Base-by-base conservation (phyloP, 2,113 vertebrate genomes). In the Hipposideros armiger region DNA sequence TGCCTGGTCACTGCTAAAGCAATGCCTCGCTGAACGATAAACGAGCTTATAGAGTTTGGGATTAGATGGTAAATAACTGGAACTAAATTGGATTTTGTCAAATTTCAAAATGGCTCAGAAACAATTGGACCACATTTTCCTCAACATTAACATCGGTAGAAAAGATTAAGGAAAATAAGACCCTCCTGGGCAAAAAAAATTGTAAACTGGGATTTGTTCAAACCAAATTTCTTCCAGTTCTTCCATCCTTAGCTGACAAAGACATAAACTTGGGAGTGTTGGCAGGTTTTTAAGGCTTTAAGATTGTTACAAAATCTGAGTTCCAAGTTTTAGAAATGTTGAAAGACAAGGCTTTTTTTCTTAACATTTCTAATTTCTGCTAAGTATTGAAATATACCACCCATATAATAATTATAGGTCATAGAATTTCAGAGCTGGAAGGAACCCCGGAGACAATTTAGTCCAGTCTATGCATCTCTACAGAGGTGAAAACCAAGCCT, bases 291-390 rank as follows among this genome's bases (percentile, higher is more conserved):
- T 83, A 92, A 95, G 56, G n/a, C 74, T 95, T 91, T 84, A 94
- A 93, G 80, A 58, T 93, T 70, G 84, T 96, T 95, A 62, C 11
- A 5, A 84, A 97, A 92, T 81, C 62, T 20, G n/a, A 94, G 60
- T 83, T 85, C 45, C 11, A 95, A 91, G 86, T 91, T 95, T 92
- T 69, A 72, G 74, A 90, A 94, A 92, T 96, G 66, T 95, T 94
- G 90, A 81, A 95, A 95, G 70, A 90, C 62, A 45, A 78, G 40
- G 32, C n/a, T 54, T 86, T 93, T 91, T 90, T 86, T 26, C 66
- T 92, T 97, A 92, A 96, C 83, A 90, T 91, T 95, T 96, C 73
- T 90, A 92, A 95, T 95, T 96, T 97, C 64, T 90, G 84, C 80
- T 90, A 92, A 94, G 81, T 69, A 40, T 58, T 87, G 26, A 95